These are phyloP conservation scores for Harmothoe impar DNA, from an alignment of 2,888 invertebrate genomes.

Conservation along the genomic window DNA sequence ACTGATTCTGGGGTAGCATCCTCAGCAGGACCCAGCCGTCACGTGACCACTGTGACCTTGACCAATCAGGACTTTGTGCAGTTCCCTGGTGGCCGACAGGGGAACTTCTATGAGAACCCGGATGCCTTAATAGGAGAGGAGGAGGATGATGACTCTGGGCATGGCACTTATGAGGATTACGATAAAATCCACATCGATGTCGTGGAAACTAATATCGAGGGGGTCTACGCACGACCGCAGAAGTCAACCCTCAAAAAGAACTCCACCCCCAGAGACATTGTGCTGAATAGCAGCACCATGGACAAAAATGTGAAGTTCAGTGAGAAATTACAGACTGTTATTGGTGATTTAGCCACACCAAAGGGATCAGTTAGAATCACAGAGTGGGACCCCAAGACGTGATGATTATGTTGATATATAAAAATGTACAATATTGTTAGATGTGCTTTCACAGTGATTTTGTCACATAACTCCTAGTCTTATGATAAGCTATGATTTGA, in stretches of 20 bases:
- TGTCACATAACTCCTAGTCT: too few relatives aligned
- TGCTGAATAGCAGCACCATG: not conserved
- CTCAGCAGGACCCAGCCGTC: not conserved
- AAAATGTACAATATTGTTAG: too few relatives aligned
- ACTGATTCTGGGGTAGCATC: not conserved
- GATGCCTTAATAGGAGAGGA: not conserved
- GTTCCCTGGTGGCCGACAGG: too few relatives aligned
- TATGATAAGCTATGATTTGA: too few relatives aligned
- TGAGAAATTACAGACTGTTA: not conserved
- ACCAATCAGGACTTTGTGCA: not conserved
- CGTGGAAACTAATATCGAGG: not conserved
- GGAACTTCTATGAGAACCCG: not conserved
- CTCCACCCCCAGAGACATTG: not conserved
- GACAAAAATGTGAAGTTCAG: slow-evolving; percentile 21
- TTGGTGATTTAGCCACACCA: not conserved
- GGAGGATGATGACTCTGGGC: slow-evolving; percentile 6
- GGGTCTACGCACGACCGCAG: not conserved
- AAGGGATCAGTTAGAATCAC: too few relatives aligned
- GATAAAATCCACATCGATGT: slow-evolving; percentile 11
- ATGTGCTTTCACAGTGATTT: too few relatives aligned
- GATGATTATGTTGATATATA: too few relatives aligned
- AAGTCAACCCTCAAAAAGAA: slow-evolving; percentile 21
- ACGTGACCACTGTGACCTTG: not conserved
- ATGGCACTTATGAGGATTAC: not conserved
- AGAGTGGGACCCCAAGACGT: too few relatives aligned